Evolutionary conservation across 2,113 vertebrate species (phyloP).

Genomic region (Pterocles orientalis): DNA sequence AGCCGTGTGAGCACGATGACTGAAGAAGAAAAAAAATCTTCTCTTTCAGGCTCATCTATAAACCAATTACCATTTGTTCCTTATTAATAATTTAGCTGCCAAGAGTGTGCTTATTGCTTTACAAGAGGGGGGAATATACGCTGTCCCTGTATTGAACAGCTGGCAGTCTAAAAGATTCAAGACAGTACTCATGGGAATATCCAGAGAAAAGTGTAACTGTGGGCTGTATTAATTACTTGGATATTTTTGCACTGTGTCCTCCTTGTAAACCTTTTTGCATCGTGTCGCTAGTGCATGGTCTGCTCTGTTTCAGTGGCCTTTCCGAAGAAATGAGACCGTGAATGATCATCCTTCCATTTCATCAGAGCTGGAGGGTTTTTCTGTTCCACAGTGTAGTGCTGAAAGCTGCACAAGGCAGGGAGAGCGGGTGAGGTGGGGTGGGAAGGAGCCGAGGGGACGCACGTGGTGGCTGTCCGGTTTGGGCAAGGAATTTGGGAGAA

Average conservation of each 20-base stretch:
- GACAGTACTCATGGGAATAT: background rate
- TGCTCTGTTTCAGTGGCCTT: background rate
- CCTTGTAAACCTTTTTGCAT: background rate
- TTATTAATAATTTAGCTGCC: conserved; percentile 67
- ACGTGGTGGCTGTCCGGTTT: background rate
- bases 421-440: background rate
- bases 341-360: background rate
- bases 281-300: background rate
- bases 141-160: background rate
- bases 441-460: background rate
- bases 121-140: background rate
- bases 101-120: conserved; percentile 36
- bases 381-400: background rate
- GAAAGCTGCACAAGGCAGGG: background rate
- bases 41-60: background rate
- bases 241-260: background rate
- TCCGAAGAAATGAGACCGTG: background rate
- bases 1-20: background rate
- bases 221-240: background rate
- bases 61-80: conserved; percentile 52
- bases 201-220: background rate
- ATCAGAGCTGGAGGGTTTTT: background rate
- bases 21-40: conserved; percentile 1
- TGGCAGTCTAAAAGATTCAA: conserved; percentile 15
- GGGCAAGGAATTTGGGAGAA: background rate